Base-by-base conservation (phyloP, 2,888 invertebrate species). In the Tachina fera region DNA sequence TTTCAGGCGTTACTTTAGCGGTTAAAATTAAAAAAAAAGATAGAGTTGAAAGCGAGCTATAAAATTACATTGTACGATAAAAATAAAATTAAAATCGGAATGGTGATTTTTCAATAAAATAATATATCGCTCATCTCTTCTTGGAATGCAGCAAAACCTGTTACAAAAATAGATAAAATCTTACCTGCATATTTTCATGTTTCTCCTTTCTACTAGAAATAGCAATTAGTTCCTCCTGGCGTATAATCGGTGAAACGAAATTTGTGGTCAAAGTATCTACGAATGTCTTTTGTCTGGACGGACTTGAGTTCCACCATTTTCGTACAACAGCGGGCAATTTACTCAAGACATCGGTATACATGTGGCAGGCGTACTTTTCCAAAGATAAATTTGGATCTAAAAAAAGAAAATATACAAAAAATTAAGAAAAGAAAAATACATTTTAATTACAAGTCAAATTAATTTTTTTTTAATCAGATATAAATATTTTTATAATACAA, bases 221-320 rank as follows among this genome's bases (percentile, higher is more conserved):
- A 53, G 93, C 93, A 65, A 93, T 93, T 67, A 97, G 93, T 90
- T 97, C 96, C 87, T 95, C 94, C 53, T 93, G 92, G 88, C 95
- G 95, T 61, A 97, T 93, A 65, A 95, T 91, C 1, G 95, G 95
- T 63, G 96, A 96, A 14, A 96, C 95, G 90, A 95, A 95, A 86
- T 94, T 94, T 0, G 94, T 93, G 8, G 96, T 96, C 9, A 96
- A 93, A 89, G 94, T 95, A 88, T 97, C 96, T 1, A 96, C 95
- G 70, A 95, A 94, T 53, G 94, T 94, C 70, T 95, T 91, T 53
- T 95, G 94, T 87, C 95, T 94, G 51, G 95, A 94, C 71, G 96
- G 96, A 14, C 94, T 93, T 41, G 94, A 93, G 76, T 94, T 95
- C 95, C 96, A 97, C 97, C 96, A 97, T 91, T 95, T 95, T 72